Conservation (phyloP, 2,888 invertebrate species). For the Andrena haemorrhoa region DNA sequence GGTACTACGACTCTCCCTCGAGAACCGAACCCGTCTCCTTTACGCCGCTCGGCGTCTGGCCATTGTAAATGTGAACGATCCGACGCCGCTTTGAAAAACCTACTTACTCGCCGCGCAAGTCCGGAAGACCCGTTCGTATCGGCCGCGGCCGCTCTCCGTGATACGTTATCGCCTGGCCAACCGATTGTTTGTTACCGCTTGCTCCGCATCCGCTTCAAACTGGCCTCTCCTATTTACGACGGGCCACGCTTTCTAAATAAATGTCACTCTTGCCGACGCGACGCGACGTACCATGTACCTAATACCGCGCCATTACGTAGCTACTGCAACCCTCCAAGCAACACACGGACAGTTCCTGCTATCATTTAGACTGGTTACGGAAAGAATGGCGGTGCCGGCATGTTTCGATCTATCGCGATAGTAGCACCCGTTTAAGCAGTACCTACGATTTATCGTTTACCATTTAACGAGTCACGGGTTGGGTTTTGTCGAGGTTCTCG, state of each 20-base stretch:
- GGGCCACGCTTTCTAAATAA: not conserved
- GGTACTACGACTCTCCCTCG: not conserved
- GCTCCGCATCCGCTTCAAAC: conserved; percentile 74
- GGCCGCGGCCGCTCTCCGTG: conserved; percentile 68
- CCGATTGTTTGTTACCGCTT: conserved; percentile 71
- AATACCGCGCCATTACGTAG: too few species aligned
- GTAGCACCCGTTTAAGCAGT: not conserved
- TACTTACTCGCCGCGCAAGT: conserved; percentile 55
- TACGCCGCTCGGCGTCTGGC: not conserved
- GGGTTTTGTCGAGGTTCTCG: not conserved
- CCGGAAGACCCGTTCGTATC: conserved; percentile 75
- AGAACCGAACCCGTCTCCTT: not conserved
- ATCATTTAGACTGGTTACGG: conserved; percentile 19
- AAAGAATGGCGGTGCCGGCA: conserved; percentile 77
- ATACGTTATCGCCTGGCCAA: conserved; percentile 77
- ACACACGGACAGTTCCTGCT: too few species aligned
- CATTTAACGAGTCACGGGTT: conserved; percentile 12
- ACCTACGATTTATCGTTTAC: conserved; percentile 25
- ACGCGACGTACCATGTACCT: too few species aligned
- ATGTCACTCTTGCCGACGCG: not conserved
- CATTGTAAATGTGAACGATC: not conserved
- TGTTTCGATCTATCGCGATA: conserved; percentile 64
- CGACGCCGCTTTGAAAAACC: not conserved
- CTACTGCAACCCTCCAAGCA: too few species aligned
- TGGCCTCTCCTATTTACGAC: too few species aligned